Conservation (phyloP, 2,888 invertebrate species). For the Leptopterna dolabrata region DNA sequence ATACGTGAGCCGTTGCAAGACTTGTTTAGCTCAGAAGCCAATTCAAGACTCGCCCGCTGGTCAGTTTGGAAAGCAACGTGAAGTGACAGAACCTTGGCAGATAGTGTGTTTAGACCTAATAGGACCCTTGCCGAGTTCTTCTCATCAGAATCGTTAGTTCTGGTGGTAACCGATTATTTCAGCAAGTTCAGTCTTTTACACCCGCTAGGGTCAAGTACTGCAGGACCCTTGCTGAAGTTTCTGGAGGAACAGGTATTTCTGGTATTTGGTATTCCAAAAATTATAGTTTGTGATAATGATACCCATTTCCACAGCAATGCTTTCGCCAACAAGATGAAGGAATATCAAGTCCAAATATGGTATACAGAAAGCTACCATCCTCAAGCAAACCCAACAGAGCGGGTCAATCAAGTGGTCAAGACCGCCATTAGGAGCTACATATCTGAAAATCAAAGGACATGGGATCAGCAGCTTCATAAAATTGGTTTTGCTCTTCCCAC, state of each 20-base stretch:
- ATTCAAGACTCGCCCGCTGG: neutral
- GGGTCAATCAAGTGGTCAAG: conserved; percentile 61
- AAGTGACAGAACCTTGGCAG: too few relatives aligned
- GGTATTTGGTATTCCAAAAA: conserved; percentile 60
- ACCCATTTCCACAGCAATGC: conserved; percentile 52
- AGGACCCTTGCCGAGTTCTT: conserved; percentile 53
- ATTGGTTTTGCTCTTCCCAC: neutral
- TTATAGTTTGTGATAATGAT: conserved; percentile 62
- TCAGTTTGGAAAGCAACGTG: neutral
- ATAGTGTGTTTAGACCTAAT: conserved; percentile 59
- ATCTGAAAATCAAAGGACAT: neutral
- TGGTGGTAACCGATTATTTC: conserved; percentile 63
- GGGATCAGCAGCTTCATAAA: neutral
- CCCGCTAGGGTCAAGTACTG: conserved; percentile 30
- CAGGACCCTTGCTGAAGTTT: conserved; percentile 45
- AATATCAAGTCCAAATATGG: conserved; percentile 18
- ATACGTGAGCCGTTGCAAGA: neutral
- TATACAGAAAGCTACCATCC: conserved; percentile 61
- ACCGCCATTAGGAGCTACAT: conserved; percentile 59
- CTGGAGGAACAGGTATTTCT: conserved; percentile 59
- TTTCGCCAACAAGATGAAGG: neutral
- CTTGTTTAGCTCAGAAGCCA: neutral
- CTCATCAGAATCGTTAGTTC: conserved; percentile 54
- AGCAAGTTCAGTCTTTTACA: too few relatives aligned
- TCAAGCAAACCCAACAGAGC: conserved; percentile 62